Evolutionary conservation across 1,140 invertebrate species (phyloP).

Genomic region (Muscidifurax raptorellus): DNA sequence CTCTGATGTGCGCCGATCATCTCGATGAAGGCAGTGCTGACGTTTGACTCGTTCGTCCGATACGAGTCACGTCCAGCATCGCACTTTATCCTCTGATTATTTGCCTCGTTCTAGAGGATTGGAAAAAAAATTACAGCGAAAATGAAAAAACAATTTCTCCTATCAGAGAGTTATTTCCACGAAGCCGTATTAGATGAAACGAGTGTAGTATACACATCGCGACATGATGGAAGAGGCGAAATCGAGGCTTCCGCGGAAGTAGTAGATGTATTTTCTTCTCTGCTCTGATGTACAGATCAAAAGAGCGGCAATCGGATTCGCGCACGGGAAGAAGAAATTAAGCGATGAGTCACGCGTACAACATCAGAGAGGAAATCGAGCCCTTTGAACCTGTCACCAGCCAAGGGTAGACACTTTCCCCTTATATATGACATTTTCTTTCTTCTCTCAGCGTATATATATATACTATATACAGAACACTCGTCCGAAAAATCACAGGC

Average conservation of each 20-base stretch:
- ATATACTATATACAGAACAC: too few species aligned
- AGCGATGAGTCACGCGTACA: slow-evolving; percentile 21
- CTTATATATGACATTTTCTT: not conserved
- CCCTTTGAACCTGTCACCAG: slow-evolving; percentile 32
- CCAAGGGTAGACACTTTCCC: not conserved
- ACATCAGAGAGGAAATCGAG: slow-evolving; percentile 10
- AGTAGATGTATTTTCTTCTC: too few species aligned
- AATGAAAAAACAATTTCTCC: too few species aligned
- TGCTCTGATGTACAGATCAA: slow-evolving; percentile 22
- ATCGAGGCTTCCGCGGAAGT: too few species aligned
- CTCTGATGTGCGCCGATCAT: not conserved
- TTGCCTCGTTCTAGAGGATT: too few species aligned
- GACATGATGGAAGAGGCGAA: too few species aligned
- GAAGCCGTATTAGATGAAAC: too few species aligned
- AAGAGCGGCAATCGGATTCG: slow-evolving; percentile 26
- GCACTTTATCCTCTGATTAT: too few species aligned
- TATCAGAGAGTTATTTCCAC: too few species aligned
- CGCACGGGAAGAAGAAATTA: slow-evolving; percentile 24
- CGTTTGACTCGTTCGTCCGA: not conserved
- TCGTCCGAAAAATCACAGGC: not conserved
- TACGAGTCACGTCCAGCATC: too few species aligned
- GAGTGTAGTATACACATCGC: too few species aligned
- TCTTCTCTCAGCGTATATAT: not conserved
- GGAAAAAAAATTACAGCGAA: too few species aligned
- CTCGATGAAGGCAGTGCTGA: not conserved